Evolutionary conservation across 1,140 invertebrate species (phyloP), one percentile per base, ranked within the genome.

Genomic region (Whitmania pigra): DNA sequence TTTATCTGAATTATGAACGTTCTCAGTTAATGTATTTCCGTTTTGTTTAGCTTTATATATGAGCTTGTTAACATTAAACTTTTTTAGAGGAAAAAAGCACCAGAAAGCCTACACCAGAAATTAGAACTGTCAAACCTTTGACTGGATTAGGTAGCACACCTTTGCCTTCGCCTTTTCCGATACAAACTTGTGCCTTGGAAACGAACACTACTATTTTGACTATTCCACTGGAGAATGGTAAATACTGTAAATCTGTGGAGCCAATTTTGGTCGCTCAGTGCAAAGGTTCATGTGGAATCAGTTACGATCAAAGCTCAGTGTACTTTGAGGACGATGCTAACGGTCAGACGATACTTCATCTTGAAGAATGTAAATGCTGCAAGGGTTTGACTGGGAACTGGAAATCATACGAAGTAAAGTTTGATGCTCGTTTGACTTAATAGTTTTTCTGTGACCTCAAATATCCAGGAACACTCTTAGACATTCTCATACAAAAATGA

Each of bases 381-480:
- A 13, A 31, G 18, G 57, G 57, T 25, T 31, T 63, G 9, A 63
- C 57, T 3, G 57, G 57, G 20, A 31, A 15, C 22, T 63, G 57
- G 57, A 63, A 63, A 63, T 63, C 29, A n/a, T 63, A 25, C 29
- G 57, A 63, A 7, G 57, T 63, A n/a, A 63, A n/a, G 22, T 15
- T 25, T 63, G 54, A 5, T 57, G 20, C 25, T 25, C 31, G 31
- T 3, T 3, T 36, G 31, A 36, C 43, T 49, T 49, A 49, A 49
- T 49, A 13, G 15, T 17, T 49, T 17, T 49, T 11, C 2, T 49
- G 43, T 49, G 15, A 49, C 43, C 43, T 15, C 13, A 15, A 49
- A 49, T 49, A 17, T 17, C 43, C 43, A 15, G 43, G 43, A 49
- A 17, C 15, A 15, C 5, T 6, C 3, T 49, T 0, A 15, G 43